Base-by-base conservation (phyloP, 2,888 invertebrate species). In the Lasioglossum zephyrum region DNA sequence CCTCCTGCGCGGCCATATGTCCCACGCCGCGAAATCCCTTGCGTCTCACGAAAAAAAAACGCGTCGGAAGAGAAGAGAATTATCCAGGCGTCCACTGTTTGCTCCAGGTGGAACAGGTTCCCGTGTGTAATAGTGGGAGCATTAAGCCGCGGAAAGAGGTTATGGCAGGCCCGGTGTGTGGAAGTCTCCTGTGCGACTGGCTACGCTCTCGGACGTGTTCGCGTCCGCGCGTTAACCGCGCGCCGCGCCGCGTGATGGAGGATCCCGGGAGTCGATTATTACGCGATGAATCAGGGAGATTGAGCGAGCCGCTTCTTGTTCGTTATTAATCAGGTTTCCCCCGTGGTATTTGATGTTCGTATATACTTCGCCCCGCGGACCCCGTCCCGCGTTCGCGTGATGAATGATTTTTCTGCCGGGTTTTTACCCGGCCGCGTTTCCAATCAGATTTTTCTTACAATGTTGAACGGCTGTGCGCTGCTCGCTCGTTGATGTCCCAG, bases 81-180 rank as follows among this genome's bases (percentile, higher is more conserved):
- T 86, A 86, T 82, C 87, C 26, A 13, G 60, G 60, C 13, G 26
- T 26, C 60, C 26, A 26, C 11, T n/a, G 57, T 26, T 26, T 26
- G 60, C 26, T 63, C 66, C 26, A 63, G 53, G 69, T 22, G 72
- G 72, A 86, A 86, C 87, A 60, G 82, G 87, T 87, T 87, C 63
- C 36, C 69, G 22, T 53, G 83, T 83, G 87, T 86, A 87, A 87
- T 75, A 83, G 83, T 76, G 80, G 87, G 75, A 70, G 87, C 87
- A 86, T 87, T 83, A 75, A 80, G 75, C 79, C 63, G 47, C 18
- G 72, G 87, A 87, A 86, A 83, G 87, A 86, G 75, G 81, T 81
- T 86, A 85, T 85, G 81, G 86, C 36, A 60, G 78, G 49, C 60
- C 66, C 66, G 66, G 53, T 53, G 53, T 22, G 60, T 26, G 26